Percentiles rank a stretch among this genome's conserved stretches.
Conservation (phyloP, 1,140 invertebrate genomes). For the Melitaea cinxia region DNA sequence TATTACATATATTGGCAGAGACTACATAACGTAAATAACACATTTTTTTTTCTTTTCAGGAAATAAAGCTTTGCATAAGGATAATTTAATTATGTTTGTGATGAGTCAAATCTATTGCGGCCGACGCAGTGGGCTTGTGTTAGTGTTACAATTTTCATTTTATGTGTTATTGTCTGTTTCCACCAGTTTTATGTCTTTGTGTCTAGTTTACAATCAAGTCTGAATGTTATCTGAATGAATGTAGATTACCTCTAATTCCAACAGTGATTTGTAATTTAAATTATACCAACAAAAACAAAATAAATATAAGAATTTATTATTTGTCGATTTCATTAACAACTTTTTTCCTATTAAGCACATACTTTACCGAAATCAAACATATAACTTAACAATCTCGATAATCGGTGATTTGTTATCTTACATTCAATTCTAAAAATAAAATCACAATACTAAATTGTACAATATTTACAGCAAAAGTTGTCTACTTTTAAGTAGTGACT, state of each 20-base stretch:
- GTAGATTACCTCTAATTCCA: constrained; percentile 68
- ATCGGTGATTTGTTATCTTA: constrained; percentile 54
- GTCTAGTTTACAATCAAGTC: constrained; percentile 64
- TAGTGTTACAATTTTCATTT: constrained; percentile 31
- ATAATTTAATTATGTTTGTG: constrained; percentile 39
- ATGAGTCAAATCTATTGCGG: constrained; percentile 31
- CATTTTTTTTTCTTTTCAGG: constrained; percentile 55
- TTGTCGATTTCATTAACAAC: constrained; percentile 57
- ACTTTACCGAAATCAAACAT: constrained; percentile 39
- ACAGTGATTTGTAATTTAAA: constrained; percentile 66
- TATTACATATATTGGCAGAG: not conserved
- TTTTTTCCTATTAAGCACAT: constrained; percentile 1
- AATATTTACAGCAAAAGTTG: constrained; percentile 71
- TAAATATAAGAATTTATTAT: constrained; percentile 73
- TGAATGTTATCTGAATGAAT: constrained; percentile 70
- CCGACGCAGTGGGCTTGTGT: constrained; percentile 36
- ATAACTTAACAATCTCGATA: constrained; percentile 48
- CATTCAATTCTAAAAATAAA: constrained; percentile 56
- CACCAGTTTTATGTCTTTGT: constrained; percentile 52
- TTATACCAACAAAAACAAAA: constrained; percentile 60
- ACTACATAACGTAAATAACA: not conserved
- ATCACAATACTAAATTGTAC: constrained; percentile 70
- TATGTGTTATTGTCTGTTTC: constrained; percentile 44
- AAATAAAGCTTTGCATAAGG: constrained; percentile 53
- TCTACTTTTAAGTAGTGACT: constrained; percentile 16